Base-by-base conservation (phyloP, 2,888 invertebrate species). In the Biston betularia region DNA sequence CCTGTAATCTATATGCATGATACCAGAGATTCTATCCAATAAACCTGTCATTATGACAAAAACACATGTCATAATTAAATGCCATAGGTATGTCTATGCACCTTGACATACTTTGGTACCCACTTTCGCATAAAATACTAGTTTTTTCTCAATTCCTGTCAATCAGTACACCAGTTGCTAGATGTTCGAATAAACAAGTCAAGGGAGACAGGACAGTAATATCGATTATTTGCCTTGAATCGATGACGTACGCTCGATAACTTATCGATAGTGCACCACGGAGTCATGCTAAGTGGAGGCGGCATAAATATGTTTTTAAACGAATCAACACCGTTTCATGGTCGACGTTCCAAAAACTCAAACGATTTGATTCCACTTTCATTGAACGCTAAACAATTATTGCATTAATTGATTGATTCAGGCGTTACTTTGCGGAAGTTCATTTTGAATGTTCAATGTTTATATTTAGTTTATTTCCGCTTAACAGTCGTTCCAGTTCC, bases 171-270 rank as follows among this genome's bases (percentile, higher is more conserved):
- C 48, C 58, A 58, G 49, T 49, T 58, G 58, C 42, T 24, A n/a
- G 40, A 40, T 48, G 15, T 24, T 46, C 55, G 44, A 55, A 48
- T 46, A 24, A 24, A n/a, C 35, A 5, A 48, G 38, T 57, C 57
- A 46, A 57, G 45, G 45, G 57, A 12, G 11, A 48, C 46, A 10
- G 0, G 56, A 6, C 12, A n/a, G 1, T 10, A 33, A 46, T 24
- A 56, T 57, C 48, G 57, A 57, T 57, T 42, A 49, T 40, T 58
- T 58, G 15, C 58, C 33, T 49, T 24, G 58, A 58, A 42, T 58
- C 49, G 40, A 58, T 58, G 49, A 58, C 58, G 58, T 50, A 11
- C 33, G 49, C 10, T 33, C n/a, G 49, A 58, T 58, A 49, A 0
- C 33, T 49, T 58, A 58, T 58, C 58, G 12, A 10, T 35, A 48